Conservation (phyloP, 2,113 vertebrate genomes). For the Isurus oxyrinchus region DNA sequence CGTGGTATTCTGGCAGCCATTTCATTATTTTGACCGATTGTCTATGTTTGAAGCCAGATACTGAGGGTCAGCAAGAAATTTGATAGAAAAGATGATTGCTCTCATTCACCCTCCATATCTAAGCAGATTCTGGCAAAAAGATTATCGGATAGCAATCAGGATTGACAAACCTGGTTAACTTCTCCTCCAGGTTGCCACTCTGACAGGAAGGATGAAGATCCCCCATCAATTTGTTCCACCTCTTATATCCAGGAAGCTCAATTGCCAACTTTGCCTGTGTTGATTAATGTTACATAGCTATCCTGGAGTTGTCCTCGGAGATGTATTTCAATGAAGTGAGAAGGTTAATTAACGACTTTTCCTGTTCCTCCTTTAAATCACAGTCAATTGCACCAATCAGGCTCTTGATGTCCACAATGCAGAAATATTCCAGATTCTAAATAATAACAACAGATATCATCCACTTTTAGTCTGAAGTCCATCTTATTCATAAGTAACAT, state of each 20-base stretch:
- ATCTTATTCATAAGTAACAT: background rate
- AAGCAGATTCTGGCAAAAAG: background rate
- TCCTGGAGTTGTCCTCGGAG: background rate
- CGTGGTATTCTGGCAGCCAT: background rate
- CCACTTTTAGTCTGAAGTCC: background rate
- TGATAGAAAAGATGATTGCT: background rate
- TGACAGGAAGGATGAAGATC: background rate
- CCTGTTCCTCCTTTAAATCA: background rate
- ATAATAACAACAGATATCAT: background rate
- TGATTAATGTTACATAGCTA: background rate
- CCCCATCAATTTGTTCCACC: background rate
- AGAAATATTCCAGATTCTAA: background rate
- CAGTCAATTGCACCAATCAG: background rate
- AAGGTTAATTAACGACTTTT: background rate
- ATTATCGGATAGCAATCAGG: background rate
- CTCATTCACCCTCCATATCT: background rate
- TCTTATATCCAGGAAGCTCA: background rate
- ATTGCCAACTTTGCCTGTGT: background rate
- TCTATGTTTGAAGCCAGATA: background rate
- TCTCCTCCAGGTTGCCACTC: slow-evolving; percentile 38
- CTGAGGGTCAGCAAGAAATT: background rate
- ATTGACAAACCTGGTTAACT: background rate
- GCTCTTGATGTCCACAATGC: background rate
- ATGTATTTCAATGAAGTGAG: slow-evolving; percentile 20
- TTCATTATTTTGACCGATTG: background rate